Evolutionary conservation across 2,113 vertebrate species (phyloP), one percentile per base, ranked within the genome.

Genomic region (Meleagris gallopavo): DNA sequence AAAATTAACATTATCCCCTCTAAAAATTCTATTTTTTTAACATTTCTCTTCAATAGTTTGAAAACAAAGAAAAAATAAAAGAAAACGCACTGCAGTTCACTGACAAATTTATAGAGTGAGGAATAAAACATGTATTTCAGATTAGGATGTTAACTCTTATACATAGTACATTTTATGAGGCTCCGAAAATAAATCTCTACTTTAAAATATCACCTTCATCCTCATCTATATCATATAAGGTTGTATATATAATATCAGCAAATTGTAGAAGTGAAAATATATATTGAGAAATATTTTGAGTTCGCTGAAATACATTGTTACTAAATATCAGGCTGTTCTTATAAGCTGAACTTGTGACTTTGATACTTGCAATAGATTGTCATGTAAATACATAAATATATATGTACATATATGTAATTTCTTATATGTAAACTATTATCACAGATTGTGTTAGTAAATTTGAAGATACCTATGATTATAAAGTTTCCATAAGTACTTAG

Each of bases 1-100:
- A 13, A 85, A 3, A 0, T 40, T 62, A n/a, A 1, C 17, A 32
- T 29, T 30, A 3, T 60, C 2, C 10, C 9, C 2, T 60, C 17
- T 62, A 38, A 62, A 15, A 38, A 27, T 62, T 6, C 21, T 30
- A 30, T 4, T 50, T 82, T 72, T 34, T 19, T 55, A 38, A 58
- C 78, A 64, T 38, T 60, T 27, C 25, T 27, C 24, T 82, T 83
- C n/a, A 32, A 12, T 41, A 75, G 75, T 69, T 67, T 79, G 32
- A 78, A 4, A 10, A 32, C 8, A 62, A 66, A 38, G 14, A 62
- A 10, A 83, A 82, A 48, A 46, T 30, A 46, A 74, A 82, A 73
- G 20, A 60, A 67, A 67, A 58, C 46, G 9, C 18, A 32, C 22
- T 50, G 22, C 4, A 57, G 5, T 54, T 5, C 32, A 64, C 6